Evolutionary conservation across 2,797 vertebrate species (phyloP).

Genomic region (Hydrophis major): DNA sequence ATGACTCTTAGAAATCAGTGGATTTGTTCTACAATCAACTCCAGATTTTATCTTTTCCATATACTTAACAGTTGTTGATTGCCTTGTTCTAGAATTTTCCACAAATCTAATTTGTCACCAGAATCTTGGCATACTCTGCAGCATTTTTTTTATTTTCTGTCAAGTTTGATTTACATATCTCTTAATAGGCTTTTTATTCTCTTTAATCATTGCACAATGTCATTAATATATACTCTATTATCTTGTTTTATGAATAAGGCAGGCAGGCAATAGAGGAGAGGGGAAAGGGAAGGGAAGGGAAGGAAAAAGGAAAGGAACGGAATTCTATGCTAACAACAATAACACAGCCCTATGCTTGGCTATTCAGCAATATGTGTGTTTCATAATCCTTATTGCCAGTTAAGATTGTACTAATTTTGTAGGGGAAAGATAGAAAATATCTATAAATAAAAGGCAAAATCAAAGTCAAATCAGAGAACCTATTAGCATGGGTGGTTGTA

Average conservation of each 20-base stretch:
- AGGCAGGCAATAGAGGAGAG: background rate
- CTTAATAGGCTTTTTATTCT: background rate
- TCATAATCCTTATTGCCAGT: background rate
- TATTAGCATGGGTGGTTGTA: background rate
- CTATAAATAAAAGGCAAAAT: background rate
- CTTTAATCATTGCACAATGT: background rate
- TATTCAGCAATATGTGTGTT: background rate
- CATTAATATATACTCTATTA: background rate
- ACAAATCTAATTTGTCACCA: background rate
- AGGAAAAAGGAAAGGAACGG: background rate
- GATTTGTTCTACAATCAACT: background rate
- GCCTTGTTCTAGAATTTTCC: background rate
- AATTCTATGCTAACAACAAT: background rate
- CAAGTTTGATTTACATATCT: background rate
- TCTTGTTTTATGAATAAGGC: background rate
- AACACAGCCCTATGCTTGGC: background rate
- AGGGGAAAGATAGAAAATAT: background rate
- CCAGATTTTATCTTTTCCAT: background rate
- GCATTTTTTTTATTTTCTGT: background rate
- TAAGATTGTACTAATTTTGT: background rate
- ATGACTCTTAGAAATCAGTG: background rate
- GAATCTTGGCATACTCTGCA: background rate
- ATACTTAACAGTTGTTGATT: background rate
- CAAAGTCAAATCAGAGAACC: background rate
- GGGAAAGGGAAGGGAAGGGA: no score